Base-by-base conservation (phyloP, 2,888 invertebrate species). In the Bombylius discolor region DNA sequence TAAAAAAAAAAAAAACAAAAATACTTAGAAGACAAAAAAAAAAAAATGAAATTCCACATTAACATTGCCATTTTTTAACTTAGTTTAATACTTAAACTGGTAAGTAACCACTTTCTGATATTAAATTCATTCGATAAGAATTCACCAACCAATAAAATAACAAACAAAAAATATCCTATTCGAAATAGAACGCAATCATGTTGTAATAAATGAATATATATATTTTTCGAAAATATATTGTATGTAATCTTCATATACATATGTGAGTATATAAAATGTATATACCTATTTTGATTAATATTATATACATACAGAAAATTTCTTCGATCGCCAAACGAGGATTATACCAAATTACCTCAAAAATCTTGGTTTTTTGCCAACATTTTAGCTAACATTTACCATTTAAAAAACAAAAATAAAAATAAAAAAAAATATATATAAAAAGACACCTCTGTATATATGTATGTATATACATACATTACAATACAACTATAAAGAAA, bases 281-380 rank as follows among this genome's bases (percentile, higher is more conserved):
- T 34, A 45, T 44, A 49, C 33, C 12, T 12, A n/a, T 33, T 33
- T 34, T 31, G 23, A 23, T 23, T 23, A 23, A 23, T 23, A 23
- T 23, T 23, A 3, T 23, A 3, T n/a, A 13, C 45, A 45, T 55
- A 39, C 55, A 50, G 45, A 55, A 51, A 55, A 50, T 55, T 45
- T 31, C 50, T 34, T 36, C 31, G 34, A 44, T 23, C 50, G 46
- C 50, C 55, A 55, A 51, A 55, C 50, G 31, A 55, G 55, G 55
- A 55, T 55, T 55, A 55, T 36, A 34, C 31, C 23, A 55, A 55
- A 55, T 51, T 55, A 51, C 47, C 31, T 47, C 7, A 11, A 42
- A 42, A 11, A 42, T 42, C 39, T 42, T 42, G 39, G 12, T 5
- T 42, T 42, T 42, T 42, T 42, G 39, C 39, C 39, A 42, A 42